Base-by-base conservation (phyloP, 2,888 invertebrate genomes). In the Drosophila glabriapex region DNA sequence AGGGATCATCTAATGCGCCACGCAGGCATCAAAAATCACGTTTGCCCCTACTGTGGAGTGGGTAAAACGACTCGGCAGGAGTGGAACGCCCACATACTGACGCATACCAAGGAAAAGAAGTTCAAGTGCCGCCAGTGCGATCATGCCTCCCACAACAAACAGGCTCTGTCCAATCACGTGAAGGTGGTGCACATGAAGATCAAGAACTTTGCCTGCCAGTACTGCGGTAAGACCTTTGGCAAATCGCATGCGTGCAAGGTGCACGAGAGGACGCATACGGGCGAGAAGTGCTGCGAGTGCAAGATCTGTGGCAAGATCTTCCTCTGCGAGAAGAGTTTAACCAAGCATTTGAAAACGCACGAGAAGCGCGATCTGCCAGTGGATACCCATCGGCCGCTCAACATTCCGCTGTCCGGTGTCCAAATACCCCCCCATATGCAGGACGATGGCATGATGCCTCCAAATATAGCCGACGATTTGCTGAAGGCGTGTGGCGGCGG, bases 1-100 rank as follows among this genome's bases (percentile, higher is more conserved):
- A 87, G 92, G 55, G 93, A 93, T 70, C 93, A 93, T 68, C 68
- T 93, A 25, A 92, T 93, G 89, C 91, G 93, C 0, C 93, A 93
- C 67, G 92, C 92, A 0, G 93, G 93, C n/a, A 93, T 93, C 56
- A 92, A 92, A 66, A 93, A 93, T 37, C 93, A 92, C 53, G 92
- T 93, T 3, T 93, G 93, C 46, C 92, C 93, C 0, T 92, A 93
- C 46, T 93, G 93, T 53, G 93, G 93, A 5, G 91, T 92, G 28
- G 92, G 91, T 19, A 93, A 93, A 61, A 92, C 93, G 2, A 93
- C 93, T 4, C 78, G 92, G 0, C 92, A 92, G 52, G 93, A 93
- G 58, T 89, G 93, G 88, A 93, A 93, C 46, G 92, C 92, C 4
- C 93, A 93, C 68, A 90, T 93, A 10, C 84, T 92, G 19, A 92